Evolutionary conservation across 1,140 invertebrate species (phyloP).

Genomic region (Drosophila subobscura): DNA sequence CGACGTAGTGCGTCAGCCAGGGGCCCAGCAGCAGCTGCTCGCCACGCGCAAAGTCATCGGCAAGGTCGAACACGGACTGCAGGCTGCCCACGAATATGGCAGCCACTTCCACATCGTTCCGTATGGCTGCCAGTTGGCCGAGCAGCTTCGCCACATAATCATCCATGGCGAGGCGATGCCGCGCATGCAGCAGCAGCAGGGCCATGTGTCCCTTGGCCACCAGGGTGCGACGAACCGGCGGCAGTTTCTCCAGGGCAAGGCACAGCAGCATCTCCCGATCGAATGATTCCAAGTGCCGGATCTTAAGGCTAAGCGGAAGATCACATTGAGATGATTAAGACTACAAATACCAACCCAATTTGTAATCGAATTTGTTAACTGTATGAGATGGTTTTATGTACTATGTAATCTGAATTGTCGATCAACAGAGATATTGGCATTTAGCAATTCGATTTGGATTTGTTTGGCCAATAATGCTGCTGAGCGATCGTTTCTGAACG

Average conservation of each 20-base stretch:
- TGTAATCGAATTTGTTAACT: conserved; percentile 55
- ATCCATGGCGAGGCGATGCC: conserved; percentile 48
- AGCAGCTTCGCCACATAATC: conserved; percentile 74
- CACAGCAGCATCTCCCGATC: conserved; percentile 66
- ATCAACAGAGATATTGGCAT: conserved; percentile 35
- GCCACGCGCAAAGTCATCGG: conserved; percentile 64
- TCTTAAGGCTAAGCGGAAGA: conserved; percentile 29
- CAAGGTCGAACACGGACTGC: conserved; percentile 59
- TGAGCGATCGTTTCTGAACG: conserved; percentile 47
- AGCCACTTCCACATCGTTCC: conserved; percentile 62
- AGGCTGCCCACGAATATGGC: conserved; percentile 55
- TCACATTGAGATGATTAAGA: conserved; percentile 51
- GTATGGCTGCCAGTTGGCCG: conserved; percentile 56
- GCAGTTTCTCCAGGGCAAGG: conserved; percentile 69
- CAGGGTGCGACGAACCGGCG: conserved; percentile 48
- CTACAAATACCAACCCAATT: conserved; percentile 35
- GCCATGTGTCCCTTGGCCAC: conserved; percentile 80
- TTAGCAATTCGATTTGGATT: conserved; percentile 18
- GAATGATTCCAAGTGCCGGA: too few species aligned
- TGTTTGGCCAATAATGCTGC: conserved; percentile 37
- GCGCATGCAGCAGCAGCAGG: conserved; percentile 64
- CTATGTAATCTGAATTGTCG: conserved; percentile 26
- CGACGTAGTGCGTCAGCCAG: conserved; percentile 73
- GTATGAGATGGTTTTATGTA: conserved; percentile 22
- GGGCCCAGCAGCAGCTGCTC: conserved; percentile 72